phyloP scores from a whole-genome alignment of 2,888 invertebrate species.

The Meghimatium bilineatum region DNA sequence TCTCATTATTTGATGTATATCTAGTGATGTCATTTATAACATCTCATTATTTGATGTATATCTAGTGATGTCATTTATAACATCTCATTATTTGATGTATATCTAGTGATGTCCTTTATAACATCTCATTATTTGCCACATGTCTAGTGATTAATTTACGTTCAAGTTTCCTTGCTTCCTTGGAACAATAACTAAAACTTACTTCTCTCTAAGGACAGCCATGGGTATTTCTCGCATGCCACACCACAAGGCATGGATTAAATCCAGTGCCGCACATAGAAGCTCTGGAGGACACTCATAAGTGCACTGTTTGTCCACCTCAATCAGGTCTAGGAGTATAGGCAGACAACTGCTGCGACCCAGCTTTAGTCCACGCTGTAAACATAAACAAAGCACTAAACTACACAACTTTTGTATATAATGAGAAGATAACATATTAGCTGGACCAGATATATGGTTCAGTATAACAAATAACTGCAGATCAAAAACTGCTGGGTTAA shows the following conservation, averaged over 20 bases:
- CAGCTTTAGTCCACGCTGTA: slow-evolving; percentile 61
- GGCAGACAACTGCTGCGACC: slow-evolving; percentile 73
- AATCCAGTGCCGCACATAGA: slow-evolving; percentile 75
- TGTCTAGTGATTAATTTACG: no score
- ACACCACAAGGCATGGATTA: slow-evolving; percentile 76
- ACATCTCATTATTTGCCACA: no score
- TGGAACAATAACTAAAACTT: slow-evolving; percentile 46
- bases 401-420: background rate
- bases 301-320: slow-evolving; percentile 72
- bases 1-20: no score
- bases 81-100: no score
- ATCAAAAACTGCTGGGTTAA: no score
- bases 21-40: no score
- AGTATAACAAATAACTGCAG: no score
- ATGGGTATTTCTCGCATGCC: slow-evolving; percentile 76
- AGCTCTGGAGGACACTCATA: slow-evolving; percentile 76
- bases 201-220: slow-evolving; percentile 74
- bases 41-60: no score
- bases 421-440: background rate
- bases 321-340: slow-evolving; percentile 71
- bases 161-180: no score
- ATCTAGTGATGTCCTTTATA: no score
- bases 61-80: no score
- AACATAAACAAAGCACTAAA: background rate
- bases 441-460: no score